Evolutionary conservation across 2,888 invertebrate species (phyloP).

Genomic region (Synergus itoensis): DNA sequence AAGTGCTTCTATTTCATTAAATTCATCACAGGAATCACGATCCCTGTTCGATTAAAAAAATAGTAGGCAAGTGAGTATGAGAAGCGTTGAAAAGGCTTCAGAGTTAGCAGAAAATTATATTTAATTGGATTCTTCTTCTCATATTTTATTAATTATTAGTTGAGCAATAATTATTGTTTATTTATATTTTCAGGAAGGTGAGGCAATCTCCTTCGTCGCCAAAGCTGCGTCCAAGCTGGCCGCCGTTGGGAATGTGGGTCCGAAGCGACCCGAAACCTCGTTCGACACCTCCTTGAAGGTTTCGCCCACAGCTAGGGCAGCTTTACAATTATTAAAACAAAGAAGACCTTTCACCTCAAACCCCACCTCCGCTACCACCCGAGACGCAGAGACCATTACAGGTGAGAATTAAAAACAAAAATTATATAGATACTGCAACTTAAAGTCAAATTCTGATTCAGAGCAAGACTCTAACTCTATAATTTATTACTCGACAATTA

Average conservation of each 20-base stretch:
- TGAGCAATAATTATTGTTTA: background rate
- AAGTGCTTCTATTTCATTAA: no score
- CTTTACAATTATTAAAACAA: conserved; percentile 74
- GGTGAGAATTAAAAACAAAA: conserved; percentile 78
- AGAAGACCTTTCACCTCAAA: conserved; percentile 56
- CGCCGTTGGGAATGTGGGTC: conserved; percentile 88
- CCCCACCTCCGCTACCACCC: conserved; percentile 73
- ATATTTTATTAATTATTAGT: background rate
- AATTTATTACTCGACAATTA: background rate
- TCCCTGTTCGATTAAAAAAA: no score
- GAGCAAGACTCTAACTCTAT: background rate
- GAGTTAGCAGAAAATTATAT: background rate
- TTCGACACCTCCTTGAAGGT: conserved; percentile 72
- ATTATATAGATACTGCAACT: background rate
- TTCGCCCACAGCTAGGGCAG: conserved; percentile 73
- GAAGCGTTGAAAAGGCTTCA: no score
- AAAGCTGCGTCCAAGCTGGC: conserved; percentile 86
- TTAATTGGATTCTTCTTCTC: background rate
- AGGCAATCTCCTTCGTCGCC: conserved; percentile 77
- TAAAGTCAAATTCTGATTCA: no score
- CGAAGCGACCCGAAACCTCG: conserved; percentile 82
- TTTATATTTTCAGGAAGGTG: conserved; percentile 70
- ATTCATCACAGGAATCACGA: no score
- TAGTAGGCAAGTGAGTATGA: no score
- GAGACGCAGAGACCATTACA: conserved; percentile 85